These are phyloP conservation scores for Onchidella celtica DNA, from an alignment of 2,888 invertebrate species.

Conservation along the genomic window DNA sequence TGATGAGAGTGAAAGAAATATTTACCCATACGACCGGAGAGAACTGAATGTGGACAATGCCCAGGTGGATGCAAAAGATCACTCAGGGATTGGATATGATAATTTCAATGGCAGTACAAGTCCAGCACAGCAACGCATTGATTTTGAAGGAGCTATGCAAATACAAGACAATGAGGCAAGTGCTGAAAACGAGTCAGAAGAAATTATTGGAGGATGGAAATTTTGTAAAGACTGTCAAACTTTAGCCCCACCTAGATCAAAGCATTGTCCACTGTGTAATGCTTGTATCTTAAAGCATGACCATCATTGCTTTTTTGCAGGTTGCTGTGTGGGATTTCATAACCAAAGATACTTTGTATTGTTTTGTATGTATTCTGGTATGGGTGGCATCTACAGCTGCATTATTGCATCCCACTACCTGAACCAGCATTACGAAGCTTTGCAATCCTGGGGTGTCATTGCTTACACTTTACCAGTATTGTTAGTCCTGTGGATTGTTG, in stretches of 20 bases:
- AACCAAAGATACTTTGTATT: slow-evolving; percentile 81
- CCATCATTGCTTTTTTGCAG: slow-evolving; percentile 80
- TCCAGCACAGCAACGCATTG: no score
- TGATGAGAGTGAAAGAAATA: no score
- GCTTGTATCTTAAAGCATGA: slow-evolving; percentile 80
- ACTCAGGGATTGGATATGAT: no score
- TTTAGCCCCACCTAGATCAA: slow-evolving; percentile 71
- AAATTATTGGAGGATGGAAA: slow-evolving; percentile 50
- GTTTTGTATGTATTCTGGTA: slow-evolving; percentile 73
- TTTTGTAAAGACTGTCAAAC: slow-evolving; percentile 67
- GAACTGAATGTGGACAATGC: no score
- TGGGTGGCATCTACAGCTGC: slow-evolving; percentile 61
- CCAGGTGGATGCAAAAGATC: no score
- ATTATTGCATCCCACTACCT: slow-evolving; percentile 62
- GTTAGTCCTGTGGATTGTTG: slow-evolving; percentile 57
- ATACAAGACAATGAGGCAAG: no score
- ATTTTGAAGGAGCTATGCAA: no score
- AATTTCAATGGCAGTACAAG: no score
- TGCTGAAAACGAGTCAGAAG: no score
- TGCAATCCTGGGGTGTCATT: slow-evolving; percentile 60
- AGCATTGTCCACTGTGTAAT: slow-evolving; percentile 80
- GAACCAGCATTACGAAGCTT: slow-evolving; percentile 58
- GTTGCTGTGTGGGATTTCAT: slow-evolving; percentile 80
- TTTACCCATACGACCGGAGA: no score
- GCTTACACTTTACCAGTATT: slow-evolving; percentile 68